A percentile compares a stretch with the other conserved stretches of the same genome.
Evolutionary conservation across 64 coral and sea anemone species (phyloP).

Genomic region (Catalaphyllia jardinei): DNA sequence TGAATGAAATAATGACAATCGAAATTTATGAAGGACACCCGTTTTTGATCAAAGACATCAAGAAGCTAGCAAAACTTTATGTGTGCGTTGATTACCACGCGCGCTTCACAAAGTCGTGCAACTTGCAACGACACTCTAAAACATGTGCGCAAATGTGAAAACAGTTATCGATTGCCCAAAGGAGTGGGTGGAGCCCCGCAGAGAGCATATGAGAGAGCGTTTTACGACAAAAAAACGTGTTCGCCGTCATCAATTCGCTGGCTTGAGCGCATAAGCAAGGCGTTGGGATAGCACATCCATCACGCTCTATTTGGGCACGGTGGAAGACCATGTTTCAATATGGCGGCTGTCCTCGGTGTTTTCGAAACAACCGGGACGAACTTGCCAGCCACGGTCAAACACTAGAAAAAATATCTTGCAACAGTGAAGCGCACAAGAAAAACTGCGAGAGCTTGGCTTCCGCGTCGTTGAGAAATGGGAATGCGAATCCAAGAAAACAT

Average conservation of each 20-base stretch:
- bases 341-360: neutral
- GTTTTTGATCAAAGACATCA: slow-evolving; percentile 1
- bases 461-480: too few relatives aligned
- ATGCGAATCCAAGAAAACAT: too few relatives aligned
- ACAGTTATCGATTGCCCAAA: neutral
- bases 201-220: neutral
- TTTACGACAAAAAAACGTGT: too few relatives aligned
- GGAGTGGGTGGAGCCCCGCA: neutral
- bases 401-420: too few relatives aligned
- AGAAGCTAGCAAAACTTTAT: neutral
- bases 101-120: neutral
- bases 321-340: neutral
- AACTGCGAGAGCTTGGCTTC: too few relatives aligned
- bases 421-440: too few relatives aligned
- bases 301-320: too few relatives aligned
- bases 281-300: too few relatives aligned
- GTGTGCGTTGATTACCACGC: neutral
- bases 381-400: too few relatives aligned
- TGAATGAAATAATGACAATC: neutral
- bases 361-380: too few relatives aligned
- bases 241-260: too few relatives aligned
- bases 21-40: neutral
- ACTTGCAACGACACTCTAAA: neutral
- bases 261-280: too few relatives aligned
- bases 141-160: neutral